Evolutionary conservation across 2,888 invertebrate species (phyloP), one percentile per base, ranked within the genome.

Genomic region (Leuctra nigra): DNA sequence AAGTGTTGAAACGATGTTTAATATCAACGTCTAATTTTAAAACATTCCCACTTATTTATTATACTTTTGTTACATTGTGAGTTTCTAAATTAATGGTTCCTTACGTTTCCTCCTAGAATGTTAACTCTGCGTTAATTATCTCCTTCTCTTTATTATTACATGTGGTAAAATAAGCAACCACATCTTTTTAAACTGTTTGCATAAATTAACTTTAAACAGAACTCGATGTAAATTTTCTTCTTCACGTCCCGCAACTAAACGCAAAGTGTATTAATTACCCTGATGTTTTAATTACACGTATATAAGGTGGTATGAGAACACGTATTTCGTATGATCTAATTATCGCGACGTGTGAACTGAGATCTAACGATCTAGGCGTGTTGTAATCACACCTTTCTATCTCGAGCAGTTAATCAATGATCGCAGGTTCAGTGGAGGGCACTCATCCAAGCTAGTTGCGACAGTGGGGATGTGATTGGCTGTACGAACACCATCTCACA

Each of bases 231-330:
- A 47, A 25, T 47, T 22, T n/a, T n/a, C n/a, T 25, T 9, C 16
- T 47, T 47, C 25, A 14, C 13, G 46, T 25, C 29, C 20, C 18
- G n/a, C n/a, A n/a, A n/a, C n/a, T n/a, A n/a, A n/a, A n/a, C n/a
- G 44, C 20, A 9, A 44, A 50, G 35, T 33, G 50, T 50, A 50
- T 50, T 50, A 29, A 50, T 50, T 50, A 50, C 36, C 11, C 18
- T 13, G 11, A 35, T 18, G 20, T 29, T 50, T 50, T 35, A 50
- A 35, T 50, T 29, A 20, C 36, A 11, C n/a, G 23, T 20, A n/a
- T 20, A 20, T 11, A 7, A 22, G 33, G n/a, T 33, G 50, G 4
- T 48, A n/a, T 18, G 16, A 16, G 20, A 20, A 11, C 16, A 20
- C 22, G 44, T 44, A 44, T 44, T 20, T 29, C 18, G 7, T 3